Percentiles rank a stretch among this genome's conserved stretches.
phyloP scores from a whole-genome alignment of 2,888 invertebrate genomes.

The Mimachlamys varia region DNA sequence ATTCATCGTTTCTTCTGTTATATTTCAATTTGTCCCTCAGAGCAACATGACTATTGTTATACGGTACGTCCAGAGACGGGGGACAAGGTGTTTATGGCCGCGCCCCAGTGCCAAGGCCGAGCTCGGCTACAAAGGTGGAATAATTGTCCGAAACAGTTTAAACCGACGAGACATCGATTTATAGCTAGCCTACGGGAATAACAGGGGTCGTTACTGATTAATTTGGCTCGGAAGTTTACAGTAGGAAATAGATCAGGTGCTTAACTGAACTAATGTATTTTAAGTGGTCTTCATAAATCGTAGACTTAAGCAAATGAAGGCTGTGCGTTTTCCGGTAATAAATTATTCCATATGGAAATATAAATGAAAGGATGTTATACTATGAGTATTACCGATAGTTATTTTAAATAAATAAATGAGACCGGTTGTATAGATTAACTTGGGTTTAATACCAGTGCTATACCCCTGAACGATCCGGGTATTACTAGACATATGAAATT shows the following conservation, averaged over 20 bases:
- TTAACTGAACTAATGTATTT: background rate
- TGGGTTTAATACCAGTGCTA: background rate
- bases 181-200: background rate
- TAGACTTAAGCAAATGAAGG: background rate
- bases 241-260: background rate
- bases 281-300: background rate
- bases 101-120: slow-evolving; percentile 8
- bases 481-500: background rate
- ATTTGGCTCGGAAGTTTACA: background rate
- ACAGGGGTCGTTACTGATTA: background rate
- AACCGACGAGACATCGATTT: slow-evolving; percentile 5
- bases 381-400: background rate
- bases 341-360: background rate
- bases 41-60: background rate
- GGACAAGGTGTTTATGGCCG: background rate
- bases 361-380: background rate
- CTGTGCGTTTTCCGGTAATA: background rate
- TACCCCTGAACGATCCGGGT: background rate
- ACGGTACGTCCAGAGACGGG: background rate
- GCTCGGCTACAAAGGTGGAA: slow-evolving; percentile 6
- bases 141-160: background rate
- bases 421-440: background rate
- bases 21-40: slow-evolving; percentile 32
- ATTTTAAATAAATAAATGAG: background rate
- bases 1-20: slow-evolving; percentile 34